Evolutionary conservation across 2,797 vertebrate genomes (phyloP).

Genomic region (Prionace glauca): DNA sequence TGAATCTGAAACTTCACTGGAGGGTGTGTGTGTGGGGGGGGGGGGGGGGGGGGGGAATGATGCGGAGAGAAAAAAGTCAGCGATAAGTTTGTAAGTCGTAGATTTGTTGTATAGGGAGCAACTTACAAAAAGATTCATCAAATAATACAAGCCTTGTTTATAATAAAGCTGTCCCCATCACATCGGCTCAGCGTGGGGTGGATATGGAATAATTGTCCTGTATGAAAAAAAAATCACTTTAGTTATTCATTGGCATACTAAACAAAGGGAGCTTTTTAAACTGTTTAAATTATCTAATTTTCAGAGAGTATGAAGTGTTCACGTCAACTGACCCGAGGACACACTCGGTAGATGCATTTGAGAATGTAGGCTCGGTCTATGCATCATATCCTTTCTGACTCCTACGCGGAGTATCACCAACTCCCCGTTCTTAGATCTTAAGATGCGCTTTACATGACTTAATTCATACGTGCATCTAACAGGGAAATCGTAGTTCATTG

Average conservation of each 20-base stretch:
- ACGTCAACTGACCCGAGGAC: not conserved
- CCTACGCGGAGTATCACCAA: not conserved
- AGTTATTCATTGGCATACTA: conserved; percentile 28
- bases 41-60: too few relatives aligned
- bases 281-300: conserved; percentile 36
- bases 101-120: not conserved
- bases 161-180: conserved; percentile 38
- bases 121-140: conserved; percentile 13
- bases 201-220: conserved; percentile 35
- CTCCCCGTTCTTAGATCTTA: not conserved
- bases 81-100: not conserved
- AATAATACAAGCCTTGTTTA: conserved; percentile 21
- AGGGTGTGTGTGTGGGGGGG: too few relatives aligned
- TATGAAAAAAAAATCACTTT: conserved; percentile 33
- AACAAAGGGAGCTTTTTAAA: conserved; percentile 27
- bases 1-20: not conserved
- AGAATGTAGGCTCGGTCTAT: not conserved
- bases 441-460: not conserved
- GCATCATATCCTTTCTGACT: not conserved
- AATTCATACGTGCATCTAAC: not conserved
- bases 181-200: conserved; percentile 18
- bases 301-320: conserved; percentile 10
- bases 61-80: not conserved
- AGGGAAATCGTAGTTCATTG: not conserved
- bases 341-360: conserved; percentile 3